Conservation (phyloP, 1,140 invertebrate species). For the Chironomus tepperi region DNA sequence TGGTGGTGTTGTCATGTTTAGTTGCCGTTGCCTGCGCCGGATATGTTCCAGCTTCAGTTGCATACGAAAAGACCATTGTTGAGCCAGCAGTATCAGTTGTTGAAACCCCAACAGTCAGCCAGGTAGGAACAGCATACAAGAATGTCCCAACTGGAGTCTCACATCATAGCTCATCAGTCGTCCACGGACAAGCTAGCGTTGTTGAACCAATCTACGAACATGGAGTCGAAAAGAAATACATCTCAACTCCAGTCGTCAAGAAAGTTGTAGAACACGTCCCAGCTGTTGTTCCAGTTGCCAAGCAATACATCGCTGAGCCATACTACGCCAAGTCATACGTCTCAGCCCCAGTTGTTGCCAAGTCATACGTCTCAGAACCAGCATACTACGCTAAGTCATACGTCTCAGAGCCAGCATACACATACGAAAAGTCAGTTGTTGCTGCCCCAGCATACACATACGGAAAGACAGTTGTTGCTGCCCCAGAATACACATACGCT, state of each 20-base stretch:
- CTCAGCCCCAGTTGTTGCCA: conserved; percentile 29
- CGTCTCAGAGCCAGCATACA: conserved; percentile 16
- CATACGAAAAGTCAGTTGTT: too few relatives aligned
- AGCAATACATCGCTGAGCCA: conserved; percentile 29
- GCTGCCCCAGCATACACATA: too few relatives aligned
- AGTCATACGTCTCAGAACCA: conserved; percentile 15
- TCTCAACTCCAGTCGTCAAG: conserved; percentile 33
- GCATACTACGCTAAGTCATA: conserved; percentile 26
- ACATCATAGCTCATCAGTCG: conserved; percentile 42
- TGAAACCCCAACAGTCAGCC: conserved; percentile 28
- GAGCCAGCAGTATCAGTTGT: conserved; percentile 27
- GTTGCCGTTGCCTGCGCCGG: neutral
- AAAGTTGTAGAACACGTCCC: conserved; percentile 25
- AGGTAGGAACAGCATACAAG: conserved; percentile 34
- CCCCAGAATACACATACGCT: conserved; percentile 27
- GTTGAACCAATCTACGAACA: conserved; percentile 34
- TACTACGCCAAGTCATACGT: conserved; percentile 25
- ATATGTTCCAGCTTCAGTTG: neutral
- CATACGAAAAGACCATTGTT: neutral
- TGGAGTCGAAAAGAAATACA: conserved; percentile 31
- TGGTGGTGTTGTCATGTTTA: conserved; percentile 11
- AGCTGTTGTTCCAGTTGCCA: conserved; percentile 22
- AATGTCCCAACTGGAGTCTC: conserved; percentile 40
- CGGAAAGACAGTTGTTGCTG: too few relatives aligned
- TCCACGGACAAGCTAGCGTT: conserved; percentile 32